A percentile compares a stretch with the other conserved stretches of the same genome.
phyloP scores from a whole-genome alignment of 2,888 invertebrate species.

The Pelosia muscerda region DNA sequence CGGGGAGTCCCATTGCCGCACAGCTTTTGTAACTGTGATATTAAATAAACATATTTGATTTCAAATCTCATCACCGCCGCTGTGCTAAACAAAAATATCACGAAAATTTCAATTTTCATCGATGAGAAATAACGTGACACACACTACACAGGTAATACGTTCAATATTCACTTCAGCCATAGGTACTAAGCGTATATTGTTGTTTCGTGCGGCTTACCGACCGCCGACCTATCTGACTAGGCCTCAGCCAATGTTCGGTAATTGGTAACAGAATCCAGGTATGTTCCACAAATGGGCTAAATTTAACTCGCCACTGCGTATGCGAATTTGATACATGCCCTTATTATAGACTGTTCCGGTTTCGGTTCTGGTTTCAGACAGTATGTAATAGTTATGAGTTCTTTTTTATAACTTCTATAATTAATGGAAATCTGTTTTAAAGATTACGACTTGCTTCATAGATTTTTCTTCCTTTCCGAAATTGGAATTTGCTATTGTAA shows the following conservation, averaged over 20 bases:
- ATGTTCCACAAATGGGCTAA: conserved; percentile 46
- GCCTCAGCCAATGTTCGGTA: conserved; percentile 44
- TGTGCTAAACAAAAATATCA: not conserved
- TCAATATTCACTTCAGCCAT: conserved; percentile 11
- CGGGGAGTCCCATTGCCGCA: too few relatives aligned
- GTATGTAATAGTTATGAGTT: conserved; percentile 15
- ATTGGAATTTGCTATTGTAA: not conserved
- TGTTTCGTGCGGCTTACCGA: conserved; percentile 39
- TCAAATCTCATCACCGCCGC: too few relatives aligned
- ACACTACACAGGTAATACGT: not conserved
- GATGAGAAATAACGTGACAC: not conserved
- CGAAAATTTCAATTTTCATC: not conserved
- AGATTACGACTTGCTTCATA: not conserved
- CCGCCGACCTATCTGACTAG: conserved; percentile 40
- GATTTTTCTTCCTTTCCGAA: not conserved
- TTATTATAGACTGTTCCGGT: conserved; percentile 27
- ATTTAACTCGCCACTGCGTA: conserved; percentile 41
- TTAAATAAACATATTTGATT: too few relatives aligned
- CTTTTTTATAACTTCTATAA: not conserved
- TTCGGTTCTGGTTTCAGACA: not conserved
- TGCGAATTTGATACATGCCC: conserved; percentile 44
- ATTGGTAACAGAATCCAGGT: conserved; percentile 57
- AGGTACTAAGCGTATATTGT: conserved; percentile 26
- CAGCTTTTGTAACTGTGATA: too few relatives aligned
- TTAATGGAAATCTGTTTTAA: too few relatives aligned